These are phyloP conservation scores for Steinernema carpocapsae DNA, from an alignment of 2,888 invertebrate species.

Conservation along the genomic window DNA sequence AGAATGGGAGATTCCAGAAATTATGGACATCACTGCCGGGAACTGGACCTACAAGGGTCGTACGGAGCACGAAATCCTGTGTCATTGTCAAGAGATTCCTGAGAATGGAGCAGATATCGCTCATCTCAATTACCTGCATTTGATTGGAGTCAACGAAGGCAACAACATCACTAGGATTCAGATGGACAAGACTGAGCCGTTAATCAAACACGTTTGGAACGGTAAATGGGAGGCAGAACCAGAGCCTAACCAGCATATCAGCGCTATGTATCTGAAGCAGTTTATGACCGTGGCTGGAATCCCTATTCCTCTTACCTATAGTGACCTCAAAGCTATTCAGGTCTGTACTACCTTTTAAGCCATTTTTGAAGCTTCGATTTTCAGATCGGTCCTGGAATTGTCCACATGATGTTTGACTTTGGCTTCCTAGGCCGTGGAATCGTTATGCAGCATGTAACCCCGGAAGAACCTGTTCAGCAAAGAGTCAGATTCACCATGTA, in stretches of 20 bases:
- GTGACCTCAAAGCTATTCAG: conserved; percentile 55
- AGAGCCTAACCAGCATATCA: conserved; percentile 75
- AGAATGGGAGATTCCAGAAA: conserved; percentile 76
- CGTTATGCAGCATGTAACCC: conserved; percentile 81
- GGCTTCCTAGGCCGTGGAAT: conserved; percentile 73
- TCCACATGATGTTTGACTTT: conserved; percentile 76
- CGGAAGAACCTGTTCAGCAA: conserved; percentile 80
- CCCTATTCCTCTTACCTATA: conserved; percentile 51
- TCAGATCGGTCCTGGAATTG: conserved; percentile 81
- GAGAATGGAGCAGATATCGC: conserved; percentile 87
- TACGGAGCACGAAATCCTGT: conserved; percentile 76
- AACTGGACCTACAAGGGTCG: conserved; percentile 78
- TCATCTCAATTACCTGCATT: conserved; percentile 81
- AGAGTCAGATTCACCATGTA: conserved; percentile 81
- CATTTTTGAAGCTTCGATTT: too few species aligned
- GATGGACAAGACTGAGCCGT: conserved; percentile 49
- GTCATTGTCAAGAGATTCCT: conserved; percentile 79
- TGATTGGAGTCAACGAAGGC: conserved; percentile 41
- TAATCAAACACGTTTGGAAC: conserved; percentile 74
- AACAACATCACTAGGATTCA: conserved; percentile 54
- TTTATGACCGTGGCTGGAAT: conserved; percentile 51
- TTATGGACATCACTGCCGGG: conserved; percentile 74
- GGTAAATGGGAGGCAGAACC: conserved; percentile 74
- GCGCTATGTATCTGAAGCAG: conserved; percentile 76
- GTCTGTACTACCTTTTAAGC: too few species aligned